Evolutionary conservation across 1,140 invertebrate genomes (phyloP), one percentile per base, ranked within the genome.

Genomic region (Sarcophaga peregrina): DNA sequence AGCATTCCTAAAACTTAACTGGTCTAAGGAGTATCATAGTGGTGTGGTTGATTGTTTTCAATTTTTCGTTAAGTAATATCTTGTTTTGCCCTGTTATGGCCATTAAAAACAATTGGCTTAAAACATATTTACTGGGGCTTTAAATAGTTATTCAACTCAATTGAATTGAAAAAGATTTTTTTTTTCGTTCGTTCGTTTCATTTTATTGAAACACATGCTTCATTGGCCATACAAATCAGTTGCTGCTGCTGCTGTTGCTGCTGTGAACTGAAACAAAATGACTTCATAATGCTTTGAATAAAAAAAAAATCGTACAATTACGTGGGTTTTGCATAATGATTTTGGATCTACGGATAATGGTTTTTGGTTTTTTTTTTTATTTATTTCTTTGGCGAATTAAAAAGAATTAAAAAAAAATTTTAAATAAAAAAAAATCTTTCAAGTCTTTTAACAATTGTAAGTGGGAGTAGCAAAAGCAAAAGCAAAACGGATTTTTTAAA

Each of bases 261-360:
- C 4, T 37, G 25, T 37, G 25, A 37, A 37, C 25, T 37, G 25
- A 58, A 58, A 58, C 13, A 58, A 58, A 68, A n/a, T 68, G 62
- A 68, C 62, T 68, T 68, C 62, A 68, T 68, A 68, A 68, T 68
- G 62, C n/a, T n/a, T n/a, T n/a, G n/a, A n/a, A n/a, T n/a, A 37
- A 37, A 37, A 37, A 37, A 37, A 37, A 8, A 68, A 68, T 20
- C n/a, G 8, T 68, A 68, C 17, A 68, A 68, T 68, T 68, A 68
- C 62, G 62, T 68, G 62, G 62, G 62, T 68, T 68, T 68, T 68
- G 62, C 17, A 68, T 68, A 68, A 68, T 68, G 13, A 10, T 52
- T 37, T 37, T 37, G 25, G 25, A 37, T 37, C 25, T 37, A 37
- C 13, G 50, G 50, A 52, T 52, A 68, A 68, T 68, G 62, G 9